Base-by-base conservation (phyloP, 2,113 vertebrate genomes). In the Peromyscus maniculatus region DNA sequence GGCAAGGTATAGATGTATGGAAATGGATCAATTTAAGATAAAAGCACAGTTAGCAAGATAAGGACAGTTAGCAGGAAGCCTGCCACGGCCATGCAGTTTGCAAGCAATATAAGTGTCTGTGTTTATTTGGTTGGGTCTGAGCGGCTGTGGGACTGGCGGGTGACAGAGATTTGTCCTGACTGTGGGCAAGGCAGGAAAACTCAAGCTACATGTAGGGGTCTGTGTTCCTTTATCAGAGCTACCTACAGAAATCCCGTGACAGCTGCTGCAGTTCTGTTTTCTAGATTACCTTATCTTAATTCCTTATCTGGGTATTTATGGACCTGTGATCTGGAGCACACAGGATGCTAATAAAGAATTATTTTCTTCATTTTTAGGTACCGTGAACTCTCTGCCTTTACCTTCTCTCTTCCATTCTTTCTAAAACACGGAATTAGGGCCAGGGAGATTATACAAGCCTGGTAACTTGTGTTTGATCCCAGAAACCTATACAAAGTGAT, bases 381-480 rank as follows among this genome's bases (percentile, higher is more conserved):
- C 46, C 90, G 9, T 95, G 59, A 84, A 83, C 9, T 78, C 71
- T 90, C 75, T 92, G 59, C 22, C 62, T 95, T 89, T 89, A 75
- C 52, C 17, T 91, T 52, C 91, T 89, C 33, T 78, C 39, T 46
- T 93, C 39, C 31, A 93, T 36, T 93, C 72, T 89, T 96, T 69
- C 28, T 83, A 92, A 83, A 79, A 82, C 3, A 52, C 1, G 80
- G 59, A 28, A 89, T 49, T 28, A 16, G 31, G 78, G 52, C 49
- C 31, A 55, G 49, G 28, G 17, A 57, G 78, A 57, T 39, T 83
- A 21, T 7, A n/a, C 15, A 64, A 43, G 24, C 59, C n/a, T 43
- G 57, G n/a, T 62, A 43, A 83, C 24, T 9, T 86, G 82, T 43
- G 57, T 64, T 86, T 43, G 59, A 31, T 46, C n/a, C 39, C 17